Evolutionary conservation across 1,140 invertebrate species (phyloP).

Genomic region (Brachionus asplanchnoidis): DNA sequence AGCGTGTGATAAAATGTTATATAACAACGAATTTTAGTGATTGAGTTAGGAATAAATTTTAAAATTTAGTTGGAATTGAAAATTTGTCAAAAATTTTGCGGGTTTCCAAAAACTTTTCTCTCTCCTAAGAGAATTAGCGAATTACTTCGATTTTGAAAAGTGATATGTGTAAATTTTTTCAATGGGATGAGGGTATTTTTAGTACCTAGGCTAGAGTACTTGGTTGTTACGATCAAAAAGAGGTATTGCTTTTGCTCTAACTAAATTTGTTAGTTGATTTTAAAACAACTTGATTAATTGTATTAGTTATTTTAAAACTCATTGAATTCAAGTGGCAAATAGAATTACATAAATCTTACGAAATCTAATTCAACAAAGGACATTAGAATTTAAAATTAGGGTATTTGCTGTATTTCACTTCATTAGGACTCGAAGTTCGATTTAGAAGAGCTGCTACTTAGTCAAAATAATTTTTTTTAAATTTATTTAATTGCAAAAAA

Average conservation of each 20-base stretch:
- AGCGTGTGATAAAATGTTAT: not conserved
- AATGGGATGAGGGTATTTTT: not conserved
- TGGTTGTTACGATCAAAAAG: not conserved
- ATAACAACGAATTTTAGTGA: not conserved
- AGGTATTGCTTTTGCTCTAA: not conserved
- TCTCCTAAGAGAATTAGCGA: not conserved
- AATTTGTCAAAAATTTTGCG: not conserved
- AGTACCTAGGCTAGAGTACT: not conserved
- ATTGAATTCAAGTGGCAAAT: not conserved
- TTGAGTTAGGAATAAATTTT: not conserved
- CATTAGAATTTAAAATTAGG: not conserved
- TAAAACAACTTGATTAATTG: not conserved
- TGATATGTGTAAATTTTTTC: not conserved
- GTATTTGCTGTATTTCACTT: not conserved
- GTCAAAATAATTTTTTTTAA: not conserved
- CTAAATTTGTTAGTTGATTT: not conserved
- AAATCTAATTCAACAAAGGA: not conserved
- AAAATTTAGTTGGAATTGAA: not conserved
- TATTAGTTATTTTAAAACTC: not conserved
- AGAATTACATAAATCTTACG: not conserved
- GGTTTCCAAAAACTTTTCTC: not conserved
- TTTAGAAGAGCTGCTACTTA: not conserved
- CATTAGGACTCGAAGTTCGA: not conserved
- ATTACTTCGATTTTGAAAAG: not conserved
- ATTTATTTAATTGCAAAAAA: too few relatives aligned